A percentile compares a stretch with the other conserved stretches of the same genome.
Conservation (phyloP, 2,113 vertebrate genomes). For the Dolichotis patagonum region DNA sequence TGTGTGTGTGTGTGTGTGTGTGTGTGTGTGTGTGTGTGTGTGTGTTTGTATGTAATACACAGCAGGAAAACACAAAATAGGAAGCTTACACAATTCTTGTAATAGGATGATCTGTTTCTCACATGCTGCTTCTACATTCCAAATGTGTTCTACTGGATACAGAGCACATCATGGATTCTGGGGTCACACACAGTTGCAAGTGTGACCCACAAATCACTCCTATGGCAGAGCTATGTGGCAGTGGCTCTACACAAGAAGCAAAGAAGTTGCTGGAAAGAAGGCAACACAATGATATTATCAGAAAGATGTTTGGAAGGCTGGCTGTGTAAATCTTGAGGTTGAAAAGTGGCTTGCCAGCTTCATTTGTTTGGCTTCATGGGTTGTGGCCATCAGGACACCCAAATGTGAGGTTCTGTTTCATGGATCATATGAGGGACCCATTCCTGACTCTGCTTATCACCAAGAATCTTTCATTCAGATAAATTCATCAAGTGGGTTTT, state of each 20-base stretch:
- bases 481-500: constrained; percentile 97
- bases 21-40: constrained; percentile 40
- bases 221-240: neutral
- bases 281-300: constrained; percentile 16
- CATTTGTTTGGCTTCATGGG: constrained; percentile 89
- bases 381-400: constrained; percentile 93
- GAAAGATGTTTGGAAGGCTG: constrained; percentile 70
- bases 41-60: neutral
- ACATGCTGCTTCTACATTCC: neutral
- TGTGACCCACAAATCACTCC: neutral
- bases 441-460: constrained; percentile 96
- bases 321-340: neutral
- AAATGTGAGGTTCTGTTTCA: constrained; percentile 95
- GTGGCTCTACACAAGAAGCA: constrained; percentile 49
- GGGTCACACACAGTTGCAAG: neutral
- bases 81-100: constrained; percentile 47
- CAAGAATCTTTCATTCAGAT: constrained; percentile 95
- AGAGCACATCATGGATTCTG: neutral
- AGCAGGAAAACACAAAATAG: constrained; percentile 41
- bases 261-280: constrained; percentile 53
- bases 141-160: neutral
- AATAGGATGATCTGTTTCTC: constrained; percentile 5
- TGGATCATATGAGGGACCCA: constrained; percentile 99
- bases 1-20: neutral
- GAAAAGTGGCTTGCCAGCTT: constrained; percentile 8